phyloP scores from a whole-genome alignment of 2,888 invertebrate species.

The Hetaerina titia region DNA sequence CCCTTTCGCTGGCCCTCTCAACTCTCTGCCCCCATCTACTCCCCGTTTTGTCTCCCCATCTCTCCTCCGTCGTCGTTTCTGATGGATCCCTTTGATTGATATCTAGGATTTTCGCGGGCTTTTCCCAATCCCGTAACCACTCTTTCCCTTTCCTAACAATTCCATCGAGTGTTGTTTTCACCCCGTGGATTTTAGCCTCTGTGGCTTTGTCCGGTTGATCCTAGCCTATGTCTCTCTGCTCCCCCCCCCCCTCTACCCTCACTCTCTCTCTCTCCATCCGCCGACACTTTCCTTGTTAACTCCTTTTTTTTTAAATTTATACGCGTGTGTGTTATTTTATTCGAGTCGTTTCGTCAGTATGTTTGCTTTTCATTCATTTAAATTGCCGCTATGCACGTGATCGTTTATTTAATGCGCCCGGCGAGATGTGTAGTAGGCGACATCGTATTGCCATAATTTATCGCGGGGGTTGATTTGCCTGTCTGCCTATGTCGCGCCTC shows the following conservation, averaged over 20 bases:
- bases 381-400: background rate
- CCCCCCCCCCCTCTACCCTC: too few relatives aligned
- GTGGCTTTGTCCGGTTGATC: background rate
- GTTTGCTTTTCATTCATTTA: background rate
- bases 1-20: background rate
- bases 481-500: background rate
- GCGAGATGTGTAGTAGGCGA: background rate
- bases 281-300: background rate
- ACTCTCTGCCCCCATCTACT: background rate
- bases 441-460: background rate
- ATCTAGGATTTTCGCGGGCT: constrained; percentile 7
- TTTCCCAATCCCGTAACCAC: background rate
- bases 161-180: background rate
- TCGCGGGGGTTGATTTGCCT: background rate
- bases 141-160: background rate
- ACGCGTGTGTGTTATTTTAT: background rate
- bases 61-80: background rate
- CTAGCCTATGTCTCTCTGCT: too few relatives aligned
- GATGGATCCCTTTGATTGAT: background rate
- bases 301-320: too few relatives aligned
- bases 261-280: background rate
- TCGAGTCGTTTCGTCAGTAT: background rate
- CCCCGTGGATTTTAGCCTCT: background rate
- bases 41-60: background rate
- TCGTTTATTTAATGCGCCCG: background rate